A percentile compares a stretch with the other conserved stretches of the same genome.
These are phyloP conservation scores for Dasypogon diadema DNA, from an alignment of 2,888 invertebrate genomes.

Conservation along the genomic window DNA sequence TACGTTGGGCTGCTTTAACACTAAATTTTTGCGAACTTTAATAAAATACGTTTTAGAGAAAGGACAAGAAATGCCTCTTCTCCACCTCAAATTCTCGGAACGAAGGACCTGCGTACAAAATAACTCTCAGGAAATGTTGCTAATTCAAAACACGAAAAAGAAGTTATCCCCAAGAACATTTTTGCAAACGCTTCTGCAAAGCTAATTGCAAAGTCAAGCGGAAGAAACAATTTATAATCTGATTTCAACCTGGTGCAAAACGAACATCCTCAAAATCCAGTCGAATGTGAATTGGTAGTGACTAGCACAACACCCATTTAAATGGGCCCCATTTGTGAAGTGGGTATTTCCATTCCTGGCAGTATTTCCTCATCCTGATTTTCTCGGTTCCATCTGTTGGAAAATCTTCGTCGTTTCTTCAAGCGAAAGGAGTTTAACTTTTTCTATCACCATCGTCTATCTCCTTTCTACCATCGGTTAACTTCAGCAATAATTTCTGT, in stretches of 20 bases:
- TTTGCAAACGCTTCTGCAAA: background rate
- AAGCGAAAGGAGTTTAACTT: background rate
- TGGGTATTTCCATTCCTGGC: background rate
- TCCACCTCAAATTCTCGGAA: too few relatives aligned
- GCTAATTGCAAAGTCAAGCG: background rate
- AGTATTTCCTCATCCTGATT: background rate
- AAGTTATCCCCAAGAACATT: background rate
- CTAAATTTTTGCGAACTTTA: too few relatives aligned
- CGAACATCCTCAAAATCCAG: background rate
- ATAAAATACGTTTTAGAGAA: too few relatives aligned
- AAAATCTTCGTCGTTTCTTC: background rate
- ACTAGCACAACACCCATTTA: background rate
- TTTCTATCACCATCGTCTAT: background rate
- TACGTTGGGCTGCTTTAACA: too few relatives aligned
- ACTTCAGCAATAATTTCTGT: background rate
- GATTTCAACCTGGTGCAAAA: background rate
- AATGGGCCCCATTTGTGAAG: background rate
- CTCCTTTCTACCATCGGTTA: background rate
- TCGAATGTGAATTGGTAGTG: background rate
- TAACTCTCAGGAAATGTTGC: too few relatives aligned
- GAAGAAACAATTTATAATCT: constrained; percentile 3
- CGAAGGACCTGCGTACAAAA: too few relatives aligned
- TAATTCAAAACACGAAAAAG: too few relatives aligned
- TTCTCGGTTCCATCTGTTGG: background rate
- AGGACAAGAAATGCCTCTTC: too few relatives aligned